A percentile compares a stretch with the other conserved stretches of the same genome.
Conservation (phyloP, 2,888 invertebrate species). For the Spisula subtruncata region DNA sequence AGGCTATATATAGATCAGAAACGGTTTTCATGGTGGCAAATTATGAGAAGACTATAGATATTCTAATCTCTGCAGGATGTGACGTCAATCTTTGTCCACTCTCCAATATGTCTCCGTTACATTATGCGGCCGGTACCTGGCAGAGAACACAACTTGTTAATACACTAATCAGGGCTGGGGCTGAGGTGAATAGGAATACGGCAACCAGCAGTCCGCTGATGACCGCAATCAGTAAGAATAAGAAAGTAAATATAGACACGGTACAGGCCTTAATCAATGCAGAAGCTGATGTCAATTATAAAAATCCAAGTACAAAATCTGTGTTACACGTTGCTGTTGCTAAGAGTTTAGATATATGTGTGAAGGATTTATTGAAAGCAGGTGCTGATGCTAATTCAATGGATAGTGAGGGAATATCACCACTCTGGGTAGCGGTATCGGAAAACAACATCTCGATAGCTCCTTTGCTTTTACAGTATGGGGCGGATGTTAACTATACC, state of each 20-base stretch:
- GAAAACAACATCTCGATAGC: conserved; percentile 81
- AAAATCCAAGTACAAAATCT: conserved; percentile 77
- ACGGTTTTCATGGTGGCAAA: conserved; percentile 73
- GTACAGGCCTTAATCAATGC: conserved; percentile 79
- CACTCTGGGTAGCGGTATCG: conserved; percentile 83
- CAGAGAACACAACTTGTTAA: conserved; percentile 76
- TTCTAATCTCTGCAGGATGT: conserved; percentile 76
- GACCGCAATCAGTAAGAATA: conserved; percentile 72
- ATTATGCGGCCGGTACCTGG: conserved; percentile 82
- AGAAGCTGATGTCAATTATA: conserved; percentile 80
- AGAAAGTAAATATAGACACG: conserved; percentile 73
- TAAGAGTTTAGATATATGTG: conserved; percentile 80
- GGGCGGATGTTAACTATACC: conserved; percentile 77
- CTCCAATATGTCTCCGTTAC: conserved; percentile 81
- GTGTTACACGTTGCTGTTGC: conserved; percentile 82
- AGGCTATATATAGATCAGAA: conserved; percentile 78
- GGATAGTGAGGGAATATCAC: conserved; percentile 80
- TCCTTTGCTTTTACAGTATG: conserved; percentile 74
- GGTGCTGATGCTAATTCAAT: conserved; percentile 79
- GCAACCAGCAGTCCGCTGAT: conserved; percentile 76
- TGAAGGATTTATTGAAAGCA: conserved; percentile 77
- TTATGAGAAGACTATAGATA: conserved; percentile 76
- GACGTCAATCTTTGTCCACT: conserved; percentile 79
- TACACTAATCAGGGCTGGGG: conserved; percentile 78
- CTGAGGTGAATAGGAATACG: conserved; percentile 78